A percentile compares a stretch with the other conserved stretches of the same genome.
Conservation (phyloP, 2,888 invertebrate genomes). For the Pseudococcus viburni region DNA sequence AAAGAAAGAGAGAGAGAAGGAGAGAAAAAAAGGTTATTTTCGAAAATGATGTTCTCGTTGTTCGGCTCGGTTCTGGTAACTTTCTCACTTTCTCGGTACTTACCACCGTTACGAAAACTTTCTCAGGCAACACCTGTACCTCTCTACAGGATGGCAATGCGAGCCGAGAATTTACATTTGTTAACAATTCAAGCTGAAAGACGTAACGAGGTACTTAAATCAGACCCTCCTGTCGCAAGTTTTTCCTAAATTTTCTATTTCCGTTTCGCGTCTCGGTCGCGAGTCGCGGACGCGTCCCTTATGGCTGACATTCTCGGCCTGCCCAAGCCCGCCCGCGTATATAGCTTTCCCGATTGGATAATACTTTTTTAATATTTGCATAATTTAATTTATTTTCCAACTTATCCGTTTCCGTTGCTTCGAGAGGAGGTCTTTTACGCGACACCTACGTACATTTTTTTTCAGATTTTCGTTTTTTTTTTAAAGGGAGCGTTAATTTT, state of each 20-base stretch:
- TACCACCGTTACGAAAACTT: conserved; percentile 53
- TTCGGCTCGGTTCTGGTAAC: conserved; percentile 26
- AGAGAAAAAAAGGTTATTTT: conserved; percentile 34
- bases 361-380: conserved; percentile 50
- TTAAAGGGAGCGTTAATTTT: background rate
- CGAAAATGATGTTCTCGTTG: conserved; percentile 49
- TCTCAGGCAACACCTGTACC: conserved; percentile 51
- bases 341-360: conserved; percentile 16
- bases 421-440: background rate
- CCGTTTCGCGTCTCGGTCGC: conserved; percentile 43
- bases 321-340: background rate
- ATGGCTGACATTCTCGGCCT: conserved; percentile 1
- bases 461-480: background rate
- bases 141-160: background rate
- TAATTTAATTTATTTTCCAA: conserved; percentile 56
- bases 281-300: conserved; percentile 33
- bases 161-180: conserved; percentile 53
- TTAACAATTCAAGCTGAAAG: conserved; percentile 55
- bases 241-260: conserved; percentile 50
- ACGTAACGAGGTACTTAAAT: conserved; percentile 58
- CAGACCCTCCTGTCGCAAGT: conserved; percentile 38
- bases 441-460: background rate
- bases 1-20: background rate
- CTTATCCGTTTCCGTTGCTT: conserved; percentile 26
- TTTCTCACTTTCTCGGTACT: conserved; percentile 54